Percentiles rank a stretch among this genome's conserved stretches.
phyloP scores from a whole-genome alignment of 2,888 invertebrate species.

The Troglohyphantes excavatus region DNA sequence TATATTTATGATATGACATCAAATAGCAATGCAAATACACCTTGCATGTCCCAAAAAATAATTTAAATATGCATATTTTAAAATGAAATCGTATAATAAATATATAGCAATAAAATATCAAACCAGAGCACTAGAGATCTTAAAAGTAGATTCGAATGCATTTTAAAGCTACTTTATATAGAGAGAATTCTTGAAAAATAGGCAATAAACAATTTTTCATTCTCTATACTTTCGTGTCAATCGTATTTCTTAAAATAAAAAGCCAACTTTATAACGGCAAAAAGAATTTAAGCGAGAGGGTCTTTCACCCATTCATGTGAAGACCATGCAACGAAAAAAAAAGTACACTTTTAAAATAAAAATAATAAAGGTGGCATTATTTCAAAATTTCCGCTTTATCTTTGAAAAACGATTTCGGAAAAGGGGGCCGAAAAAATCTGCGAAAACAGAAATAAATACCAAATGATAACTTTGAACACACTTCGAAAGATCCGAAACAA shows the following conservation, averaged over 20 bases:
- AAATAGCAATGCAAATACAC: too few relatives aligned
- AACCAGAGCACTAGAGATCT: too few relatives aligned
- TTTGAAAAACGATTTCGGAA: constrained; percentile 59
- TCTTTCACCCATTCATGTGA: constrained; percentile 29
- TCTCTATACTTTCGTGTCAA: constrained; percentile 17
- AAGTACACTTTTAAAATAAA: neutral
- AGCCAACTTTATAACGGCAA: neutral
- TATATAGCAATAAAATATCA: too few relatives aligned
- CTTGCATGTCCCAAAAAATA: too few relatives aligned
- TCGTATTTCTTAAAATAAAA: constrained; percentile 13
- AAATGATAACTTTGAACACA: constrained; percentile 68
- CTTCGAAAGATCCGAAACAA: constrained; percentile 59
- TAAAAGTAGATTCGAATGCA: too few relatives aligned
- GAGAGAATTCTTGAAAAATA: too few relatives aligned
- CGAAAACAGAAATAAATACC: constrained; percentile 51
- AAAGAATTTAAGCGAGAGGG: constrained; percentile 34
- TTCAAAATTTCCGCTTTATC: constrained; percentile 55
- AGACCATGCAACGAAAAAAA: neutral
- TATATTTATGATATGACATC: too few relatives aligned
- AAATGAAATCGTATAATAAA: too few relatives aligned
- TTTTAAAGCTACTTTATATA: too few relatives aligned
- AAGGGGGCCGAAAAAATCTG: constrained; percentile 3
- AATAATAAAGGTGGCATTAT: constrained; percentile 34
- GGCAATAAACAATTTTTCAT: too few relatives aligned
- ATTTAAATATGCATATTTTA: too few relatives aligned